Percentiles rank a stretch among this genome's conserved stretches.
Conservation (phyloP, 2,888 invertebrate genomes). For the Electrophaes corylata region DNA sequence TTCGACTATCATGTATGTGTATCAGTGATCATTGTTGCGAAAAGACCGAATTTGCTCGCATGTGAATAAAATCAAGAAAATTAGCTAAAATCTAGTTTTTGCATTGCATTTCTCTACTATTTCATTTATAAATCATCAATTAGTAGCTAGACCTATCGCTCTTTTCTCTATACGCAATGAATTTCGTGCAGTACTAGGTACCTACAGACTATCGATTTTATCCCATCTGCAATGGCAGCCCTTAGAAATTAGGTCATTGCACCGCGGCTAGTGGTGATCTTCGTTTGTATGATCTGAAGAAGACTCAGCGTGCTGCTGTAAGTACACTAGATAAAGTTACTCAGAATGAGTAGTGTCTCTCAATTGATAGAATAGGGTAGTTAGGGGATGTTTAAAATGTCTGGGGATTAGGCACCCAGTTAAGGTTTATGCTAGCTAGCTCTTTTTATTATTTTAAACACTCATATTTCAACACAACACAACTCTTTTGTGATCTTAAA, state of each 20-base stretch:
- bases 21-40: background rate
- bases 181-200: slow-evolving; percentile 2
- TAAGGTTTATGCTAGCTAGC: too few relatives aligned
- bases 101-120: slow-evolving; percentile 4
- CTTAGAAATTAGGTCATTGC: slow-evolving; percentile 16
- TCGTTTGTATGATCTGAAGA: background rate
- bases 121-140: background rate
- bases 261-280: slow-evolving; percentile 4
- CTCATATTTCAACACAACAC: too few relatives aligned
- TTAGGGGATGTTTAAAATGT: too few relatives aligned
- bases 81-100: background rate
- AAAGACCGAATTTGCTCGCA: slow-evolving; percentile 2
- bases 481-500: too few relatives aligned
- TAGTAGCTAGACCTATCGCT: background rate
- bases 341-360: too few relatives aligned
- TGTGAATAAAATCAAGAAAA: background rate
- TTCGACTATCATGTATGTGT: background rate
- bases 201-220: slow-evolving; percentile 23
- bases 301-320: background rate
- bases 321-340: background rate
- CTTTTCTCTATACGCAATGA: background rate
- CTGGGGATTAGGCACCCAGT: too few relatives aligned
- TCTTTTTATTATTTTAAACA: too few relatives aligned
- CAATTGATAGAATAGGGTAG: too few relatives aligned
- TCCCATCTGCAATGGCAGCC: slow-evolving; percentile 28